Evolutionary conservation across 2,113 vertebrate species (phyloP), one percentile per base, ranked within the genome.

Genomic region (Eira barbara): DNA sequence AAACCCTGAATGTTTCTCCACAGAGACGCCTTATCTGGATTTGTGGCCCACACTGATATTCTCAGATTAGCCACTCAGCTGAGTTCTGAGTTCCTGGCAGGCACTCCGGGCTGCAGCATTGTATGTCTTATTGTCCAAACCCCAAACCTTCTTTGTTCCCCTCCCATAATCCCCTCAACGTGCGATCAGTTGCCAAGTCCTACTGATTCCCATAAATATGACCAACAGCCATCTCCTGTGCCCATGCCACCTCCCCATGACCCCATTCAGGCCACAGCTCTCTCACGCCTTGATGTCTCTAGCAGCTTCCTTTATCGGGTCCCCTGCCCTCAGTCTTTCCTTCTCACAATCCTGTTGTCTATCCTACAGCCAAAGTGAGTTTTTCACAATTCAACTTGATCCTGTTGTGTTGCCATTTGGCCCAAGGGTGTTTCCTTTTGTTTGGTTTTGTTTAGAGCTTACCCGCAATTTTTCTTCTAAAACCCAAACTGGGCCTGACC

Each of bases 321-420:
- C 57, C 94, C 25, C 55, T 73, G 20, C 13, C 55, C 52, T 95
- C 49, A 31, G 21, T n/a, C 52, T 96, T 94, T 57, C 55, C 29
- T 6, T 91, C 13, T 15, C 6, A 39, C 39, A 36, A 87, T 94
- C 36, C 36, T 87, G 49, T 81, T 79, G 52, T 84, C 12, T 0
- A 45, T 20, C 11, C 71, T 65, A 25, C 2, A 87, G 65, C 10
- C 63, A 81, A 93, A 84, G 27, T 49, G 15, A 65, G 42, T 73
- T 96, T 87, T 81, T 74, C 84, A 18, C 92, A 89, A 89, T 84
- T 31, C 88, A 65, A 80, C 49, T 93, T 67, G 49, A 85, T 84
- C 36, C 11, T 23, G 29, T 93, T 71, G 42, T 23, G 25, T 93
- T 65, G 42, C 39, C 76, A 39, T 36, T 57, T 90, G 42, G 10